These are phyloP conservation scores for Pasiphila rectangulata DNA, from an alignment of 2,888 invertebrate genomes.

Conservation along the genomic window DNA sequence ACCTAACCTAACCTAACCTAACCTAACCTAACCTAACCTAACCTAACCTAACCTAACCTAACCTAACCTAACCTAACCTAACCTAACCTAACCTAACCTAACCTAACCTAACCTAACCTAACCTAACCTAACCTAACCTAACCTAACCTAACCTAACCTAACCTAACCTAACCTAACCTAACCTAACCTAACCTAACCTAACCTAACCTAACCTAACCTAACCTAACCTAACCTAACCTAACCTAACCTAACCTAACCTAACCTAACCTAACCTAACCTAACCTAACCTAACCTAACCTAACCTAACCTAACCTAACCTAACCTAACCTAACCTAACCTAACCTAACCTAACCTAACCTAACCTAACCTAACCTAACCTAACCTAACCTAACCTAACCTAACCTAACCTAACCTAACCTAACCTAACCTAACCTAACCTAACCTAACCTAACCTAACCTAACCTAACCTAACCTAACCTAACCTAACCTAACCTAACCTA, in stretches of 20 bases:
- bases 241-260: constrained; percentile 28
- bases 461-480: constrained; percentile 32
- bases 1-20: constrained; percentile 35
- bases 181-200: constrained; percentile 7
- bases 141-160: constrained; percentile 9
- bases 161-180: constrained; percentile 10
- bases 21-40: constrained; percentile 33
- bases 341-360: constrained; percentile 28
- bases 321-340: constrained; percentile 28
- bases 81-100: constrained; percentile 13
- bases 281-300: constrained; percentile 26
- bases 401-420: constrained; percentile 11
- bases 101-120: constrained; percentile 9
- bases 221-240: constrained; percentile 30
- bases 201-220: constrained; percentile 29
- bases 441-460: constrained; percentile 16
- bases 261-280: constrained; percentile 28
- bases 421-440: constrained; percentile 11
- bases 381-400: constrained; percentile 11
- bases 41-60: constrained; percentile 35
- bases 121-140: constrained; percentile 9
- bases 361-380: constrained; percentile 14
- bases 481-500: constrained; percentile 32
- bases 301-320: constrained; percentile 25
- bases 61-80: constrained; percentile 30